A percentile compares a stretch with the other conserved stretches of the same genome.
Conservation (phyloP, 2,113 vertebrate genomes). For the Microcebus lehilahytsara region DNA sequence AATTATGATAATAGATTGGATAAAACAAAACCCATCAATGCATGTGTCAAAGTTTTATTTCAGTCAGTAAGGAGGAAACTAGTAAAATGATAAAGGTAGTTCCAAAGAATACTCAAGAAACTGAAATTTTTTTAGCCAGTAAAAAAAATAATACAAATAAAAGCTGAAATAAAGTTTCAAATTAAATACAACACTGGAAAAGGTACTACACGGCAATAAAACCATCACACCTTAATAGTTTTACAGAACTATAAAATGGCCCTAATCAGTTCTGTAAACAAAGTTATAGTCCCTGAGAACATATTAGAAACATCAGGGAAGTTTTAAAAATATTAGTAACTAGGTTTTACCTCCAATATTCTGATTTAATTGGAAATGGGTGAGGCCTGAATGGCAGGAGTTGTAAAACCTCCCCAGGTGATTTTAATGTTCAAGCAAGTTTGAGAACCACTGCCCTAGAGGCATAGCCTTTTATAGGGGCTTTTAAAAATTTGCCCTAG, state of each 20-base stretch:
- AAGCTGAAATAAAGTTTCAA: neutral
- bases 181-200: slow-evolving; percentile 8
- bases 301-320: neutral
- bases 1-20: neutral
- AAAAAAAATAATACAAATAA: neutral
- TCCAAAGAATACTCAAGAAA: slow-evolving; percentile 17
- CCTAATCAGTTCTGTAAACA: neutral
- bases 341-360: neutral
- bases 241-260: slow-evolving; percentile 16
- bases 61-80: neutral
- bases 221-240: neutral
- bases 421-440: neutral
- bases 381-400: neutral
- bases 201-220: neutral
- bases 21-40: neutral
- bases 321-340: neutral
- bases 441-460: neutral
- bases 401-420: neutral
- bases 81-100: neutral
- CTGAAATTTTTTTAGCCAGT: neutral
- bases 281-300: neutral
- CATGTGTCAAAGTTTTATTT: slow-evolving; percentile 21
- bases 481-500: neutral
- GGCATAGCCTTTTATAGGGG: neutral
- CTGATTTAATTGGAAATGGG: neutral